phyloP scores from a whole-genome alignment of 1,140 invertebrate species.

The Tribolium castaneum region DNA sequence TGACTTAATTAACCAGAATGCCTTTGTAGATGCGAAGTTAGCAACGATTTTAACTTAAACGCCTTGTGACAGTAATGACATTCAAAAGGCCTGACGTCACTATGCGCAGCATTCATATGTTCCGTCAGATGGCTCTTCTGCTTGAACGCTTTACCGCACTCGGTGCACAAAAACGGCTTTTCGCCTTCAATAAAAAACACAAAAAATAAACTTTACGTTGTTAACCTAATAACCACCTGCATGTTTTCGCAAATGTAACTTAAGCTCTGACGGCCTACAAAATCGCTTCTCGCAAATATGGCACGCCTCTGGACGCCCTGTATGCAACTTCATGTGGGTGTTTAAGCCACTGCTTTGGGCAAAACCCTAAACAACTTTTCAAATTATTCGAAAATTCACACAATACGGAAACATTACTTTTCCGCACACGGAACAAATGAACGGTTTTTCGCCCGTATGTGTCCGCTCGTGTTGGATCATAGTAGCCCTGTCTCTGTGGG shows the following conservation, averaged over 20 bases:
- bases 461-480: constrained; percentile 49
- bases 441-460: constrained; percentile 54
- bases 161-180: constrained; percentile 57
- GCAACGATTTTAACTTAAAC: constrained; percentile 56
- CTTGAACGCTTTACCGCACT: constrained; percentile 57
- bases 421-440: constrained; percentile 52
- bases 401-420: constrained; percentile 41
- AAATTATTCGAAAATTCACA: constrained; percentile 22
- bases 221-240: constrained; percentile 46
- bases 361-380: constrained; percentile 48
- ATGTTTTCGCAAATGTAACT: constrained; percentile 57
- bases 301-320: constrained; percentile 57
- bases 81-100: constrained; percentile 59
- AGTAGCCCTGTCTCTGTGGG: constrained; percentile 47
- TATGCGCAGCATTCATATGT: constrained; percentile 54
- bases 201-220: not conserved
- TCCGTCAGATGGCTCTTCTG: constrained; percentile 59
- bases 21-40: constrained; percentile 57
- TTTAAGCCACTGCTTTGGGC: constrained; percentile 54
- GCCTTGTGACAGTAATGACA: constrained; percentile 58
- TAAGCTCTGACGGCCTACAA: constrained; percentile 58
- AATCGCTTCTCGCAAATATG: constrained; percentile 57
- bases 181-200: constrained; percentile 48
- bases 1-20: constrained; percentile 54
- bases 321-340: constrained; percentile 59